Base-by-base conservation (phyloP, 2,113 vertebrate genomes). In the Catharus bicknelli region DNA sequence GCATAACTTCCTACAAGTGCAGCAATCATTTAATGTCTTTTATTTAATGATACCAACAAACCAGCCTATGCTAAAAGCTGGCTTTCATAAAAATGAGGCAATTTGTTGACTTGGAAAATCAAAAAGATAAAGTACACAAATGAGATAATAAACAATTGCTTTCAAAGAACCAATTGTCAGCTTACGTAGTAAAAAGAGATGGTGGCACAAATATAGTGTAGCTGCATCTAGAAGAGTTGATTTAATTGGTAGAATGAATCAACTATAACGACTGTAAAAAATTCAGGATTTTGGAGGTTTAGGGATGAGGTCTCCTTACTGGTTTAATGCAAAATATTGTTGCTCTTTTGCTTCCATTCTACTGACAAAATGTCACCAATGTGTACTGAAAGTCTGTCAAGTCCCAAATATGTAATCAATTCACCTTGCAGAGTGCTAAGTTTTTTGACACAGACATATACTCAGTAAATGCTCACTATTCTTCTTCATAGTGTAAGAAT, bases 71-170 rank as follows among this genome's bases (percentile, higher is more conserved):
- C 72, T 92, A 92, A 95, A 95, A 84, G 42, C 53, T 51, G 57
- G 16, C 50, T 93, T 93, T 93, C 83, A 86, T 84, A 68, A 93
- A 94, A 94, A 92, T 54, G 14, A 92, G 74, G 62, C 74, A 38
- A 90, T 93, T 76, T 88, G 42, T 81, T 82, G 66, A 82, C 45
- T 86, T 74, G 51, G 57, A 42, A 90, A 94, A 92, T 79, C 54
- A 68, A 73, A 78, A 88, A 72, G 30, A 84, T 61, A 15, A 81
- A 64, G 88, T 38, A 72, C 32, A 32, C 27, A 79, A 86, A 91
- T 7, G 10, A 50, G 62, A 47, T 61, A 89, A 91, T 82, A 93
- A 77, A 78, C 76, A 86, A 92, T 89, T 92, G 75, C 72, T 94
- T 82, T 84, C 66, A 82, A 82, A 85, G 66, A 90, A 72, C 9